Base-by-base conservation (phyloP, 2,113 vertebrate species). In the Serinus canaria region DNA sequence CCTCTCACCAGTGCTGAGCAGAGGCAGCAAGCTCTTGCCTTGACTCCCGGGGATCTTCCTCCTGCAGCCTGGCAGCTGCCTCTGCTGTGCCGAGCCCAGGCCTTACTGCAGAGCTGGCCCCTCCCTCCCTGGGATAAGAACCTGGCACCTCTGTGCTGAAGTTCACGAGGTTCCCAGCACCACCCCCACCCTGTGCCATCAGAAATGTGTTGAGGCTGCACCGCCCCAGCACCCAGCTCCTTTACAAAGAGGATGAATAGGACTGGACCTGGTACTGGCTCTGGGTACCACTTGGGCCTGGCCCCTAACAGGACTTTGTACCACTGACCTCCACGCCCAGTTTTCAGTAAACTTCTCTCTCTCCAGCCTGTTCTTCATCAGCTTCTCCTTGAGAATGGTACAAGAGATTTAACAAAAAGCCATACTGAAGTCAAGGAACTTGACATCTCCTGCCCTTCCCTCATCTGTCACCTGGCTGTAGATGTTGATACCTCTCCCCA, bases 161-260 rank as follows among this genome's bases (percentile, higher is more conserved):
- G 16, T 25, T 27, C 22, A 13, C 0, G 0, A 39, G 15, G 24
- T 7, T 56, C 47, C 33, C 67, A 55, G 70, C 37, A 13, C 24
- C 6, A 16, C 17, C 5, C 44, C 24, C 8, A 1, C 3, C 30
- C 7, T 7, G 13, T 9, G 49, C 23, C 66, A 18, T 1, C 47
- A 17, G 31, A 37, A 17, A 67, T 0, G 1, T 13, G 25, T 18
- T 2, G 5, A 30, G 15, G 30, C 18, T 30, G 41, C 0, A 1
- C 30, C 1, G 15, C 6, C 27, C 27, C 18, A 0, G 6, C 4
- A 1, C 20, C 35, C 56, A 13, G 14, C 12, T 33, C 37, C 27
- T 5, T 14, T 5, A 44, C 24, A 13, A 28, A 18, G 58, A 25
- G 4, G n/a, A 6, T 9, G 13, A 21, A n/a, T 0, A 47, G 73